Evolutionary conservation across 1,140 invertebrate species (phyloP).

Genomic region (Sipha flava): DNA sequence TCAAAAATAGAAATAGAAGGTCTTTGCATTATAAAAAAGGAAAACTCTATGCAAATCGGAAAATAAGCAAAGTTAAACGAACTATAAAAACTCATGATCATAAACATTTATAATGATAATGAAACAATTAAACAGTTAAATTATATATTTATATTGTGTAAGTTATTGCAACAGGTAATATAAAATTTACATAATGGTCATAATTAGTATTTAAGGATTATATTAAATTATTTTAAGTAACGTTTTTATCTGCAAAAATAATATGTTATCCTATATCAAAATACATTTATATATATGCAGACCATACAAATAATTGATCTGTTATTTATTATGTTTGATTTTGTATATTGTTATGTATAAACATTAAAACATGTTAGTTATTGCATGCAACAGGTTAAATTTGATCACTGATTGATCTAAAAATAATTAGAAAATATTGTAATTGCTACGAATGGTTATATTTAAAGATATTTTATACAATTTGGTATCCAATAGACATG

Average conservation of each 20-base stretch:
- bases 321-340: too few relatives aligned
- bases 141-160: background rate
- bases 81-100: background rate
- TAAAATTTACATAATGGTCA: background rate
- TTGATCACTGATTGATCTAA: too few relatives aligned
- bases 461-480: too few relatives aligned
- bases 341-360: too few relatives aligned
- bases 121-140: background rate
- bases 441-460: too few relatives aligned
- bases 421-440: too few relatives aligned
- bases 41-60: background rate
- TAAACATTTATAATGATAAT: background rate
- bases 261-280: background rate
- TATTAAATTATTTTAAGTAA: background rate
- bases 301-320: too few relatives aligned
- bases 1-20: background rate
- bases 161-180: background rate
- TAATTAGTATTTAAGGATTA: background rate
- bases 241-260: background rate
- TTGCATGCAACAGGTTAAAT: too few relatives aligned
- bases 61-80: conserved; percentile 11
- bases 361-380: too few relatives aligned
- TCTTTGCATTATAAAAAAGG: background rate
- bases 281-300: background rate
- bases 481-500: too few relatives aligned